phyloP scores from a whole-genome alignment of 2,888 invertebrate genomes.

The Heteromurus nitidus region DNA sequence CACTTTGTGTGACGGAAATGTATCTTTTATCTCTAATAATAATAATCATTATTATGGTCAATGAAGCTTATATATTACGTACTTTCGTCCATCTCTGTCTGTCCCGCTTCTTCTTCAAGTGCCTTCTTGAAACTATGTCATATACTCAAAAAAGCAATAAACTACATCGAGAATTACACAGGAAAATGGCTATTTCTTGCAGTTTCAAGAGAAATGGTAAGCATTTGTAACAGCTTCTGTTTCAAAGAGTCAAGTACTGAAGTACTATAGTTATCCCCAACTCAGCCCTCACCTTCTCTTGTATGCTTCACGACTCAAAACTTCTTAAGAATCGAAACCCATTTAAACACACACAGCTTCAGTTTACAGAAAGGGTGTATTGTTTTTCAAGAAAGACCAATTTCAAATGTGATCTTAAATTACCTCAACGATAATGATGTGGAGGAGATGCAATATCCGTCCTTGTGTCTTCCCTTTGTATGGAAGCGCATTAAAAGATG shows the following conservation, averaged over 20 bases:
- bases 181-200: background rate
- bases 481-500: conserved; percentile 49
- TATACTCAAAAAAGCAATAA: background rate
- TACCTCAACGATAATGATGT: conserved; percentile 31
- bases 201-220: background rate
- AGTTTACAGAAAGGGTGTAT: too few species aligned
- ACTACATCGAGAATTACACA: background rate
- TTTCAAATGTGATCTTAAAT: conserved; percentile 29
- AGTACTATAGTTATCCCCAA: background rate
- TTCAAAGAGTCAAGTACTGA: background rate
- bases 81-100: conserved; percentile 28
- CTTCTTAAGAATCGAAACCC: too few species aligned
- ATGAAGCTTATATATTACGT: conserved; percentile 35
- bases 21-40: conserved; percentile 32
- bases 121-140: background rate
- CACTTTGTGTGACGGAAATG: conserved; percentile 46
- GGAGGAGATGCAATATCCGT: conserved; percentile 15
- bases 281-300: background rate
- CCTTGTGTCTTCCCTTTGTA: conserved; percentile 27
- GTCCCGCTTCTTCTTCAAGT: background rate
- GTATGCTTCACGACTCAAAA: too few species aligned
- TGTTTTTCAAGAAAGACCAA: conserved; percentile 5
- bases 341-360: too few species aligned
- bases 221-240: conserved; percentile 4
- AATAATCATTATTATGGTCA: conserved; percentile 47